Conservation (phyloP, 37 sponge, comb jelly and placozoan genomes). For the Eunapius fragilis region DNA sequence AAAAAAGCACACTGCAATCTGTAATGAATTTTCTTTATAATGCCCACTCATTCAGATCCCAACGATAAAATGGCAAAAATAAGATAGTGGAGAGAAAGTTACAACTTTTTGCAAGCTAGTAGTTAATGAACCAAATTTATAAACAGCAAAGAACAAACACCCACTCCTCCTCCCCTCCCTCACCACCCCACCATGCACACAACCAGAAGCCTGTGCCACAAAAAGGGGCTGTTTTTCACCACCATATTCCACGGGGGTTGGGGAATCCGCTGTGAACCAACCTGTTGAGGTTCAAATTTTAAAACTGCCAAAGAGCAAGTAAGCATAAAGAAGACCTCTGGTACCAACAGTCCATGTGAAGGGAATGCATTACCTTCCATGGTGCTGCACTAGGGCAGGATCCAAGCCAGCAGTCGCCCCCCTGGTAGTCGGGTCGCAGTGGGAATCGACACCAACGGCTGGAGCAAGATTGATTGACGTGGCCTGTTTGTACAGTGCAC, state of each 20-base stretch:
- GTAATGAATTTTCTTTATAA: neutral
- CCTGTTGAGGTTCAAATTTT: neutral
- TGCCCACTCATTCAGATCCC: neutral
- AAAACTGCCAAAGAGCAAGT: neutral
- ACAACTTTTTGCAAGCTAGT: too few species aligned
- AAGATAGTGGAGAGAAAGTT: too few species aligned
- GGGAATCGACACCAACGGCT: neutral
- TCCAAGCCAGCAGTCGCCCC: neutral
- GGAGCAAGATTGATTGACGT: neutral
- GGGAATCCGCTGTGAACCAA: neutral
- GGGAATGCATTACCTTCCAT: neutral
- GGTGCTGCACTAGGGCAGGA: neutral
- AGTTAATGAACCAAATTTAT: too few species aligned
- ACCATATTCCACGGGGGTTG: neutral
- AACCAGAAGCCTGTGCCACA: neutral
- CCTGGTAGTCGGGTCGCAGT: neutral
- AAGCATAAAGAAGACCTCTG: neutral
- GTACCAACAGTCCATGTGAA: neutral
- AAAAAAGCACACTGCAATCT: neutral
- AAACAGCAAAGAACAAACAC: too few species aligned
- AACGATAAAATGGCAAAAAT: neutral
- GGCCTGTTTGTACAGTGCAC: neutral
- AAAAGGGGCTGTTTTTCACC: neutral
- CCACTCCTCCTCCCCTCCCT: neutral
- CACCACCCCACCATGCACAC: neutral